Percentiles rank a stretch among this genome's conserved stretches.
Conservation (phyloP, 2,888 invertebrate species). For the Drosophila nigricruria region DNA sequence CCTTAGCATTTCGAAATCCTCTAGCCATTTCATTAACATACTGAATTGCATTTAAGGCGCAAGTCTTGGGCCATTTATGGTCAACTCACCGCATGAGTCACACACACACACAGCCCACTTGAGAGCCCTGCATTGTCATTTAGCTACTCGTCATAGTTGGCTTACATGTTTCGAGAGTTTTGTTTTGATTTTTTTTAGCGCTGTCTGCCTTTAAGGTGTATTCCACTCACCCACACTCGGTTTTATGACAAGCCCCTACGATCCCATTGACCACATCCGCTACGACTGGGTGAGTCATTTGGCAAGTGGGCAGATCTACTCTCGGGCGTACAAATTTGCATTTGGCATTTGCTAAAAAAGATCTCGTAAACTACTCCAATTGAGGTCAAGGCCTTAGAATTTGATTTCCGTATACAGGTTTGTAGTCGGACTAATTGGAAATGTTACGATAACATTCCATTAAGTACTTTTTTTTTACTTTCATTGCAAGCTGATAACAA, state of each 20-base stretch:
- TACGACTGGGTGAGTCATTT: conserved; percentile 35
- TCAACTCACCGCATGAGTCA: conserved; percentile 55
- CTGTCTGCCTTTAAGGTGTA: conserved; percentile 46
- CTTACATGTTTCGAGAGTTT: conserved; percentile 17
- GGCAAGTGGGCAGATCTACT: conserved; percentile 31
- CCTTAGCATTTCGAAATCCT: conserved; percentile 31
- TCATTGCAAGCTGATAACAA: conserved; percentile 34
- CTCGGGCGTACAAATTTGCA: conserved; percentile 38
- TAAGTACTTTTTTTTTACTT: conserved; percentile 21
- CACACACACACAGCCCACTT: conserved; percentile 11
- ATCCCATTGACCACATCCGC: conserved; percentile 69
- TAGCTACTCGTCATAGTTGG: conserved; percentile 51
- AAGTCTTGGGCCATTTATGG: conserved; percentile 27
- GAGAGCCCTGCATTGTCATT: conserved; percentile 47
- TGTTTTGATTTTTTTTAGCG: not conserved
- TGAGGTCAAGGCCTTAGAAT: conserved; percentile 49
- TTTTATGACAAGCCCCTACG: conserved; percentile 54
- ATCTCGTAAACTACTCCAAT: conserved; percentile 23
- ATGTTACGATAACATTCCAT: conserved; percentile 22
- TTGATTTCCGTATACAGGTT: conserved; percentile 8
- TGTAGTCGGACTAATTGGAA: not conserved
- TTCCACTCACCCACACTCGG: conserved; percentile 58
- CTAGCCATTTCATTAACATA: conserved; percentile 40
- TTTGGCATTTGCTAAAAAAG: conserved; percentile 30
- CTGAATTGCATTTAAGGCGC: conserved; percentile 16